A percentile compares a stretch with the other conserved stretches of the same genome.
Evolutionary conservation across 2,797 vertebrate species (phyloP).

Genomic region (Avahi laniger): DNA sequence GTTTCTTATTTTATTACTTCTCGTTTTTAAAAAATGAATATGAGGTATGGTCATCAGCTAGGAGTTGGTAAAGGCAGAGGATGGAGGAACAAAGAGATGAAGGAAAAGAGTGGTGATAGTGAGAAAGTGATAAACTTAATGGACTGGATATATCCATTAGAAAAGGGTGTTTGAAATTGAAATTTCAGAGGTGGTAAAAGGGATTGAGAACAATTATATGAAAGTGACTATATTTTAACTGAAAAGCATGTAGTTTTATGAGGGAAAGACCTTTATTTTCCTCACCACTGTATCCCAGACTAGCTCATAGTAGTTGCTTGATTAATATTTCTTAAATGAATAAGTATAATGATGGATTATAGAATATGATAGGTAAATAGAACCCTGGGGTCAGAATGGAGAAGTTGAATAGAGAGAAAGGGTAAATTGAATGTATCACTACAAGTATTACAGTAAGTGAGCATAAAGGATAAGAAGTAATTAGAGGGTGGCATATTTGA

Average conservation of each 20-base stretch:
- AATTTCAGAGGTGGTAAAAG: neutral
- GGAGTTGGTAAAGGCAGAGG: neutral
- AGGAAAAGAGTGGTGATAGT: neutral
- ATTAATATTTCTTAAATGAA: neutral
- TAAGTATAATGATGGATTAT: neutral
- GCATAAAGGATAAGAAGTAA: neutral
- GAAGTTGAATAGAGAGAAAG: neutral
- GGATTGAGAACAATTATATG: neutral
- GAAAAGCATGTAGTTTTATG: neutral
- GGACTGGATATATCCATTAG: neutral
- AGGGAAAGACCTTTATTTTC: neutral
- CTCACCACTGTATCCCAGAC: neutral
- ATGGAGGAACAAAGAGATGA: neutral
- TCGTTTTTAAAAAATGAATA: neutral
- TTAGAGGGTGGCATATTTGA: neutral
- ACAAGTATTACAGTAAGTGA: neutral
- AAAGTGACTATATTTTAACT: neutral
- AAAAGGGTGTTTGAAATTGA: neutral
- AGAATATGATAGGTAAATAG: neutral
- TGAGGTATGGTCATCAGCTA: neutral
- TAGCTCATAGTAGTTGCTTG: neutral
- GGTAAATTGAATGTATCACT: neutral
- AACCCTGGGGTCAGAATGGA: neutral
- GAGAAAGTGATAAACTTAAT: neutral
- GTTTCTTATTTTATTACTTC: neutral